Evolutionary conservation across 2,113 vertebrate species (phyloP), one percentile per base, ranked within the genome.

Genomic region (Gnathonemus longibarbis): DNA sequence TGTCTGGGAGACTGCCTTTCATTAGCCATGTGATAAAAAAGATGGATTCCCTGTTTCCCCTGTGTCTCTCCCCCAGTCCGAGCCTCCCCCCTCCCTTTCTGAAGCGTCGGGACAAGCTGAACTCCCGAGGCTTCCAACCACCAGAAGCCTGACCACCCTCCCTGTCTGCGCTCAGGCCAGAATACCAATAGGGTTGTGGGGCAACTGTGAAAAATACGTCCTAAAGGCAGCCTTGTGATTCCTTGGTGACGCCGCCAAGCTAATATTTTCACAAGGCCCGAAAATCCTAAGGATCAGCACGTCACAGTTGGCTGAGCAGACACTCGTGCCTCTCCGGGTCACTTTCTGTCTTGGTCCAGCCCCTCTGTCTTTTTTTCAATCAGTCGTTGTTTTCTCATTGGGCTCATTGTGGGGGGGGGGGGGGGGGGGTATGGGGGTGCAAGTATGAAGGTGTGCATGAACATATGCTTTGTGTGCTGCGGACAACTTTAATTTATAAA

Each of bases 1-100:
- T 87, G 53, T 89, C 89, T 39, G 83, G 90, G 90, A 91, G 52
- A 91, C 87, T 86, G 52, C 52, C 88, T 91, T 91, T 91, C 90
- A 91, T 84, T 56, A 83, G 56, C 90, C 62, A 89, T 89, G 91
- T 95, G 95, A 96, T 83, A 96, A 92, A 94, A 96, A 89, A 91
- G 90, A 91, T 89, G 88, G 88, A 91, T 91, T 89, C 86, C 62
- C 74, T 62, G 52, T 85, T 56, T 87, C 85, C 52, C 70, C 88
- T 74, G 15, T n/a, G 49, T 24, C 52, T 70, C 62, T 70, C n/a
- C 27, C 27, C 62, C 27, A 11, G n/a, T 27, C 10, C n/a, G 27
- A 66, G 62, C n/a, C 31, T 13, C 52, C 53, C 53, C 42, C 77
- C 39, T 84, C 80, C 74, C 88, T 83, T 31, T 24, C 90, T 62